Percentiles rank a stretch among this genome's conserved stretches.
Evolutionary conservation across 2,113 vertebrate genomes (phyloP).

Genomic region (Carassius auratus): DNA sequence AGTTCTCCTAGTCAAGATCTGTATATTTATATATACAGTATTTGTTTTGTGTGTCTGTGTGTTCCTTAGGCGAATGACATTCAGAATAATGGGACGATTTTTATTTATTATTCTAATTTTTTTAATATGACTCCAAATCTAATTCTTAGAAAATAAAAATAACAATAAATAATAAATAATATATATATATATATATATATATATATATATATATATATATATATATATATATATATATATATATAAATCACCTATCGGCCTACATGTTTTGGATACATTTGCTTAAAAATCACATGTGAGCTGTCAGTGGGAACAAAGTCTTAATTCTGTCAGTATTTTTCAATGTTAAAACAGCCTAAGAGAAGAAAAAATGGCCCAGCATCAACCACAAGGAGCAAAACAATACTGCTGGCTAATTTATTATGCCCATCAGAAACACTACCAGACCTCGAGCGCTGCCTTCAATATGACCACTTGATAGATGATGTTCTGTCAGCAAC

Average conservation of each 20-base stretch:
- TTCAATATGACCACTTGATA: slow-evolving; percentile 29
- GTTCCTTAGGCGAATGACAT: not conserved
- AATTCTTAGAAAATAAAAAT: not conserved
- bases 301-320: not conserved
- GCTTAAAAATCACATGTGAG: not conserved
- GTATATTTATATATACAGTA: too few relatives aligned
- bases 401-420: not conserved
- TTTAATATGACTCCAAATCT: not conserved
- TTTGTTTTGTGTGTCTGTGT: not conserved
- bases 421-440: slow-evolving; percentile 5
- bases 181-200: too few relatives aligned
- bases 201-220: too few relatives aligned
- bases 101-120: too few relatives aligned
- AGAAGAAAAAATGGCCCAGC: not conserved
- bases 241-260: too few relatives aligned
- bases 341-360: not conserved
- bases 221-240: too few relatives aligned
- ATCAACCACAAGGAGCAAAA: slow-evolving; percentile 2
- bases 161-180: too few relatives aligned
- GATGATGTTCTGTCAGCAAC: slow-evolving; percentile 36
- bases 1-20: slow-evolving; percentile 26
- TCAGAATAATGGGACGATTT: too few relatives aligned
- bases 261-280: not conserved
- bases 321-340: not conserved
- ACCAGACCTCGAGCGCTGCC: slow-evolving; percentile 14